Evolutionary conservation across 2,888 invertebrate species (phyloP).

Genomic region (Frankliniella fusca): DNA sequence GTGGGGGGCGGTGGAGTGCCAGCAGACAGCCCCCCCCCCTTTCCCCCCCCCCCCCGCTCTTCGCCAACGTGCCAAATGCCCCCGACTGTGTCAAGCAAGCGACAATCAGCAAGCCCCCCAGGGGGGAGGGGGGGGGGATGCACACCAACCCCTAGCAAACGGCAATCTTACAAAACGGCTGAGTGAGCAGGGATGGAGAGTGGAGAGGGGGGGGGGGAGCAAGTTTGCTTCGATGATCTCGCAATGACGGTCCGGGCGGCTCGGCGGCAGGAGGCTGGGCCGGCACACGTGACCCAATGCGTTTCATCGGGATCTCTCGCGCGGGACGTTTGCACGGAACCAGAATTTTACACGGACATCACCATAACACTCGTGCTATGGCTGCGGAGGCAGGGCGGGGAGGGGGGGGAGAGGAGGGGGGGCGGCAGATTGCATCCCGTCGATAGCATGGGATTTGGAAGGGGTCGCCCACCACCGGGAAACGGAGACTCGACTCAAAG

Average conservation of each 20-base stretch:
- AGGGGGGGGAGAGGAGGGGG: too few relatives aligned
- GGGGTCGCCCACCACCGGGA: too few relatives aligned
- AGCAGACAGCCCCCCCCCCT: background rate
- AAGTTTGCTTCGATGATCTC: constrained; percentile 16
- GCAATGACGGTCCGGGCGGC: background rate
- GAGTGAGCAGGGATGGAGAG: background rate
- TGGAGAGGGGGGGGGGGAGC: background rate
- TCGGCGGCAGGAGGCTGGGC: background rate
- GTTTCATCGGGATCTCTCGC: too few relatives aligned
- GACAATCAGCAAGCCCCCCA: background rate
- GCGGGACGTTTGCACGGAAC: too few relatives aligned
- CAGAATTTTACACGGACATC: too few relatives aligned
- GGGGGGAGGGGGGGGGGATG: background rate
- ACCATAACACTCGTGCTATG: too few relatives aligned
- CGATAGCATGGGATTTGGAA: too few relatives aligned
- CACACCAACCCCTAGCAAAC: background rate
- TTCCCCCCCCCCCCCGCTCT: background rate
- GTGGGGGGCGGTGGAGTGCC: background rate
- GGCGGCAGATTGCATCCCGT: too few relatives aligned
- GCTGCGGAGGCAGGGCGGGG: too few relatives aligned
- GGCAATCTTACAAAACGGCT: constrained; percentile 19
- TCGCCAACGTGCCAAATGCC: constrained; percentile 7
- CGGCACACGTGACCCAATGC: background rate
- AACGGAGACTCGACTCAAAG: too few relatives aligned
- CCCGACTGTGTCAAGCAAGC: background rate